A percentile compares a stretch with the other conserved stretches of the same genome.
Evolutionary conservation across 2,888 invertebrate genomes (phyloP).

Genomic region (Athalia rosae): DNA sequence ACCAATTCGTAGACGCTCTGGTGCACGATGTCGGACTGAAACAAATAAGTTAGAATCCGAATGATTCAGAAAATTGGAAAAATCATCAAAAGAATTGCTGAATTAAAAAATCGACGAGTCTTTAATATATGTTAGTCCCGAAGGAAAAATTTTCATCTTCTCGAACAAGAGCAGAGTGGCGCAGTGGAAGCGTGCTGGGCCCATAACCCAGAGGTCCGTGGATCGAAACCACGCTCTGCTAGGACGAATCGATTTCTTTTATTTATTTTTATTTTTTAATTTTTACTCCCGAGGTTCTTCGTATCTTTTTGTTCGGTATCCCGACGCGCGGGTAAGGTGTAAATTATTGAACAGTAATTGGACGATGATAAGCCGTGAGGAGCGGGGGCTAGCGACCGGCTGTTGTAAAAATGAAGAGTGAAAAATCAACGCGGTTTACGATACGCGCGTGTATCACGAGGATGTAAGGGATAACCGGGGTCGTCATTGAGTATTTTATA

Average conservation of each 20-base stretch:
- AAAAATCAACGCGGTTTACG: too few relatives aligned
- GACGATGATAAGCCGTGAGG: too few relatives aligned
- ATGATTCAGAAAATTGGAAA: not conserved
- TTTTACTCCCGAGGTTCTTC: not conserved
- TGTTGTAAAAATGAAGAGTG: too few relatives aligned
- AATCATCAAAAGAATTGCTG: not conserved
- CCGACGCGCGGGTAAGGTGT: too few relatives aligned
- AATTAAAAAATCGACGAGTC: not conserved
- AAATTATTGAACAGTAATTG: too few relatives aligned
- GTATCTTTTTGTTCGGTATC: too few relatives aligned
- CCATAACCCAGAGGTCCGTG: slow-evolving; percentile 70
- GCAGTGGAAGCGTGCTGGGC: slow-evolving; percentile 71
- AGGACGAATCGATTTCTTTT: slow-evolving; percentile 45
- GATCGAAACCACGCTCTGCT: slow-evolving; percentile 68
- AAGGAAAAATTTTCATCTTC: not conserved
- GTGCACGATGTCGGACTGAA: slow-evolving; percentile 99
- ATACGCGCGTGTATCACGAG: too few relatives aligned
- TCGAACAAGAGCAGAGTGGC: slow-evolving; percentile 64
- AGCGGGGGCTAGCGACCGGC: too few relatives aligned
- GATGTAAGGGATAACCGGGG: too few relatives aligned
- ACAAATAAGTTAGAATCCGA: slow-evolving; percentile 60
- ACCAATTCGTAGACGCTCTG: slow-evolving; percentile 99
- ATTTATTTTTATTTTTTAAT: not conserved
- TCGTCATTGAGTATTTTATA: too few relatives aligned
- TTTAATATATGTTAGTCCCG: too few relatives aligned